A percentile compares a stretch with the other conserved stretches of the same genome.
Conservation (phyloP, 2,797 vertebrate species). For the Taeniopygia guttata region DNA sequence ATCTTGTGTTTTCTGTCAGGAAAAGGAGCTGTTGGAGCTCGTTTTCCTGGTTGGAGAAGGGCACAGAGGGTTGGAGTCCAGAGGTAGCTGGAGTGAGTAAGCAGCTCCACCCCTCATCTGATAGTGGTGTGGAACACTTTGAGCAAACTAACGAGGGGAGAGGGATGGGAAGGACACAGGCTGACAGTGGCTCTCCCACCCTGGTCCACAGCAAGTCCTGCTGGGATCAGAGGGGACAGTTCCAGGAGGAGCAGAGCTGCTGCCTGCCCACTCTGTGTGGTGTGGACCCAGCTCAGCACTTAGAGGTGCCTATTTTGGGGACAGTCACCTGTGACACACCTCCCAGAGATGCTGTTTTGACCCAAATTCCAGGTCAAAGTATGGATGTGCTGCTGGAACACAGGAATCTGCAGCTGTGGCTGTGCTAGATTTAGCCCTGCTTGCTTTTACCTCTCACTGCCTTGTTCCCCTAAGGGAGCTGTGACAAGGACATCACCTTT, state of each 20-base stretch:
- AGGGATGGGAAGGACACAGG: not conserved
- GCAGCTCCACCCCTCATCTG: not conserved
- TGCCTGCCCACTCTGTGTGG: accelerated
- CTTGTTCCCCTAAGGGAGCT: not conserved
- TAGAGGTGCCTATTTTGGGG: accelerated
- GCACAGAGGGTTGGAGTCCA: not conserved
- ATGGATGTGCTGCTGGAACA: not conserved
- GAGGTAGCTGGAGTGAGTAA: not conserved
- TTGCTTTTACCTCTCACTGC: not conserved
- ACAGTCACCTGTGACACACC: not conserved
- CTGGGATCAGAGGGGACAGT: accelerated
- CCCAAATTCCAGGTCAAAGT: not conserved
- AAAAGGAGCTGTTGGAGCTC: not conserved
- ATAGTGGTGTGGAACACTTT: not conserved
- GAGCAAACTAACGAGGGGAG: not conserved
- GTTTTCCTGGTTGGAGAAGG: not conserved
- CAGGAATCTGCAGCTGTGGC: accelerated
- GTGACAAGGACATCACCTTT: not conserved
- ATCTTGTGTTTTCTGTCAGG: not conserved
- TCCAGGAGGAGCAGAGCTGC: not conserved
- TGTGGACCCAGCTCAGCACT: not conserved
- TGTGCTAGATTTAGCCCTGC: not conserved
- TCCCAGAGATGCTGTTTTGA: not conserved
- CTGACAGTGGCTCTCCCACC: not conserved
- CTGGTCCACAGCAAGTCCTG: not conserved